These are phyloP conservation scores for Pristis pectinata DNA, from an alignment of 2,797 vertebrate genomes.

Conservation along the genomic window DNA sequence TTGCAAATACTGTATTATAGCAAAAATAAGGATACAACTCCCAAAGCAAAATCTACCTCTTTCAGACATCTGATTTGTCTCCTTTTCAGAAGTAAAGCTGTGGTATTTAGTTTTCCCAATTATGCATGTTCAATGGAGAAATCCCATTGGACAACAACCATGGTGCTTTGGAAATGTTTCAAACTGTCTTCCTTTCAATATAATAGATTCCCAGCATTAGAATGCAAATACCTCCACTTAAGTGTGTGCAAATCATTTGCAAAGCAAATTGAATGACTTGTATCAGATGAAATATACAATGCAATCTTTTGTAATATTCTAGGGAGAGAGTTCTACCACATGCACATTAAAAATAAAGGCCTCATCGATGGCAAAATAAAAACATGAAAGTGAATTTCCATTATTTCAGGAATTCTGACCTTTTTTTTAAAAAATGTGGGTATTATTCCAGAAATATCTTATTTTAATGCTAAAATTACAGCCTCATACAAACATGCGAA, in stretches of 20 bases:
- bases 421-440: not conserved
- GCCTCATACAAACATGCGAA: not conserved
- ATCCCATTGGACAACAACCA: not conserved
- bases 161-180: not conserved
- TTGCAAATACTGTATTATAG: not conserved
- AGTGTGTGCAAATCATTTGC: not conserved
- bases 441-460: not conserved
- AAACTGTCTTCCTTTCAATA: too few species aligned
- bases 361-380: not conserved
- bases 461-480: not conserved
- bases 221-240: not conserved
- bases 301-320: not conserved
- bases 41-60: not conserved
- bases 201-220: not conserved
- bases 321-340: not conserved
- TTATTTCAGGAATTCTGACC: not conserved
- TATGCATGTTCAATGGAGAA: not conserved
- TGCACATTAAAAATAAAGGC: not conserved
- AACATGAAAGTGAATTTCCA: not conserved
- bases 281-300: not conserved
- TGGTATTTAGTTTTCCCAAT: not conserved
- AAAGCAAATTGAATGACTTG: not conserved
- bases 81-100: not conserved
- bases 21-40: not conserved
- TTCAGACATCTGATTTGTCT: not conserved